Evolutionary conservation across 2,888 invertebrate species (phyloP), one percentile per base, ranked within the genome.

Genomic region (Panopea generosa): DNA sequence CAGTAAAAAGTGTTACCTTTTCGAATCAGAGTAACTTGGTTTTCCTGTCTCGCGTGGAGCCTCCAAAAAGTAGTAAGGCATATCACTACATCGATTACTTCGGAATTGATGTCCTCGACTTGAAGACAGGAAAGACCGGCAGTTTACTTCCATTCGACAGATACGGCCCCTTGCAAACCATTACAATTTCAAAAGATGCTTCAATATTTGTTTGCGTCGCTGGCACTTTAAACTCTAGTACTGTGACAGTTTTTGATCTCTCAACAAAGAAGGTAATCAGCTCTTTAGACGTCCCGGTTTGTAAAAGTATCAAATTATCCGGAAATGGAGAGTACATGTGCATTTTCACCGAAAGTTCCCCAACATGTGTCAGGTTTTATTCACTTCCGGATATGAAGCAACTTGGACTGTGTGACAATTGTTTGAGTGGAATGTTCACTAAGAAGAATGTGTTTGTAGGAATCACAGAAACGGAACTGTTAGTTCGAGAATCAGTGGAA

Each of bases 31-130:
- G 77, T 43, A 81, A 75, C 49, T 26, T 69, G 1, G 57, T 77
- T 22, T 81, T 81, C 43, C 27, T 81, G 43, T 71, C 74, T 1
- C 69, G 72, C 11, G 74, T 81, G 2, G 62, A 72, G 18, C 72
- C 77, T n/a, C 81, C 72, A 16, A 83, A 83, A 61, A 84, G 78
- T 52, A 72, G 70, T 11, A 75, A 74, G 40, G 84, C 84, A 2
- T 88, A 87, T 67, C 85, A 87, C 60, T 85, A 73, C 65, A 78
- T 86, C 38, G 86, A 87, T 67, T 84, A 77, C 56, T 89, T 86
- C 63, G 87, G 87, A 2, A 73, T 89, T 14, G 87, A 88, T 27
- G 65, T 69, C 2, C 60, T 81, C 18, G 71, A 81, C 26, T 45
- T 81, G 1, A 43, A 74, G 2, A 68, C 61, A 14, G 81, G 77